Base-by-base conservation (phyloP, 2,797 vertebrate species). In the Pelodytes ibericus region DNA sequence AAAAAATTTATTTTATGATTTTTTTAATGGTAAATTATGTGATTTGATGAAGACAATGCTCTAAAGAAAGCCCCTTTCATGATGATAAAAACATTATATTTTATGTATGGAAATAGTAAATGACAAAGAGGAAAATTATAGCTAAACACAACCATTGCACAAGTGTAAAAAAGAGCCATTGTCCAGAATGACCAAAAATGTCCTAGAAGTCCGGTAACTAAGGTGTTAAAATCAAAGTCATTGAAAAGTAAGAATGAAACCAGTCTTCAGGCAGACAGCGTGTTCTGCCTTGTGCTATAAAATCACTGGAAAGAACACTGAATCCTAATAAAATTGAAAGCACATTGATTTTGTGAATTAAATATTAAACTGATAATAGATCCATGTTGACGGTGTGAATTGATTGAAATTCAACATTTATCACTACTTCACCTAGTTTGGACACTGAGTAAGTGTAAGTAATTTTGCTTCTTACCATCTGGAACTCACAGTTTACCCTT, bases 331-430 rank as follows among this genome's bases (percentile, higher is more conserved):
- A 53, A 58, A 78, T 78, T 57, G 44, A 78, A 72, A 72, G 24
- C 56, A 61, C 72, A 78, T 68, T 61, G 76, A 77, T 57, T 69
- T 57, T 30, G 63, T n/a, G 36, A 73, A 72, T 78, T 67, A 78
- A 72, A 72, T 78, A 78, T 78, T 68, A 72, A 78, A 72, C 29
- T 68, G 70, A 70, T 67, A 63, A 67, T 78, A 72, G 56, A 72
- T 68, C 62, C 70, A 56, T 29, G 53, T 72, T 72, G 41, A 30
- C 44, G 8, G 10, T 61, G 11, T n/a, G 41, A 53, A 68, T 67
- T 72, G 63, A 67, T 72, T 78, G 31, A 62, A 61, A 72, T 72
- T 67, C 63, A 72, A 18, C 9, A 62, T 56, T n/a, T 57, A 68
- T 77, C 56, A 29, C 20, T 47, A 9, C 41, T 44, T 47, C 31